These are phyloP conservation scores for Thecocarcelia acutangulata DNA, from an alignment of 2,888 invertebrate genomes.

Conservation along the genomic window DNA sequence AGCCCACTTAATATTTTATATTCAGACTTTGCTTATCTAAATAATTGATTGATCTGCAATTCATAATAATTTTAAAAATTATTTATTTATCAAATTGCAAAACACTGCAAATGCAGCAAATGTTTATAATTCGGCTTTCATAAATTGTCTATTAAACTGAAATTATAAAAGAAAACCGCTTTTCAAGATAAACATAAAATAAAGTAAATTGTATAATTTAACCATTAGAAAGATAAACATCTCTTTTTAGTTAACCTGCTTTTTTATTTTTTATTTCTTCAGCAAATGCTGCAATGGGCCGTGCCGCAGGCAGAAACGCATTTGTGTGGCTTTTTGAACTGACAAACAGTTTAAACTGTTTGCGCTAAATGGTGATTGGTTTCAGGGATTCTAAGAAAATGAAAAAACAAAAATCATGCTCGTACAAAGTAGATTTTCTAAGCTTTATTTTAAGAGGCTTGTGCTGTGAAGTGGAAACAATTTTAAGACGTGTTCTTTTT, in stretches of 20 bases:
- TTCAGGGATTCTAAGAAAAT: not conserved
- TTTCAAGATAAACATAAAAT: slow-evolving; percentile 2
- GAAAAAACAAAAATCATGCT: not conserved
- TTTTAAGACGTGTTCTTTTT: slow-evolving; percentile 26
- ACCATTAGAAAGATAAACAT: slow-evolving; percentile 58
- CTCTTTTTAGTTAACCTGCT: slow-evolving; percentile 45
- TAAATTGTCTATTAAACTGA: not conserved
- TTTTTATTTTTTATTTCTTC: slow-evolving; percentile 9
- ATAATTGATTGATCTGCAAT: too few species aligned
- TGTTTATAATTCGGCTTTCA: not conserved
- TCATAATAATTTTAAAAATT: not conserved
- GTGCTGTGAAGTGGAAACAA: slow-evolving; percentile 49
- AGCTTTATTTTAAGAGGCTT: slow-evolving; percentile 62
- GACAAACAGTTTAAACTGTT: not conserved
- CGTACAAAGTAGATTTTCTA: slow-evolving; percentile 45
- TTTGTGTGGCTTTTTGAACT: slow-evolving; percentile 41
- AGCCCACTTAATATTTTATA: too few species aligned
- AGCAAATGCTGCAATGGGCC: slow-evolving; percentile 26
- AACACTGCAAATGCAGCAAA: not conserved
- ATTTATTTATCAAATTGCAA: slow-evolving; percentile 11
- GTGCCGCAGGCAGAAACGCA: slow-evolving; percentile 39
- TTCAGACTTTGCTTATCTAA: too few species aligned
- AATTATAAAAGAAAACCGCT: slow-evolving; percentile 45
- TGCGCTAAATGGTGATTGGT: not conserved
- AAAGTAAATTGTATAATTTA: slow-evolving; percentile 42